Evolutionary conservation across 2,113 vertebrate species (phyloP).

Genomic region (human): DNA sequence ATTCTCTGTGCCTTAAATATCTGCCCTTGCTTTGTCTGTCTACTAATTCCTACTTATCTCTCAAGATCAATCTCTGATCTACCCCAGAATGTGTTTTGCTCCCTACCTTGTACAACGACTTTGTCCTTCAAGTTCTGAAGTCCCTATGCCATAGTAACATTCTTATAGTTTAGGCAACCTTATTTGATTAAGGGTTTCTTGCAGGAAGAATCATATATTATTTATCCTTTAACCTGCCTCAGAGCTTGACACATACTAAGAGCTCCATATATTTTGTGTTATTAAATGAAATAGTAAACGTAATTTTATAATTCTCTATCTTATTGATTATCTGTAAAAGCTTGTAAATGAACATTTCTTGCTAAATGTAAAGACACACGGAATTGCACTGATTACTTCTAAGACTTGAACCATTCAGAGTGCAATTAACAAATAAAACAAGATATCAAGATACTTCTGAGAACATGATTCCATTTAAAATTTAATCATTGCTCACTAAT

Average conservation of each 20-base stretch:
- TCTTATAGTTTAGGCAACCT: background rate
- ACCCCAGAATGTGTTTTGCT: background rate
- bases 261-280: background rate
- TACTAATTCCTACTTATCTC: background rate
- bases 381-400: conserved; percentile 69
- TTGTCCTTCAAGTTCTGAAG: background rate
- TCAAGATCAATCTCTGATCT: background rate
- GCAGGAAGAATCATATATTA: background rate
- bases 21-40: background rate
- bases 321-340: background rate
- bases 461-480: conserved; percentile 82
- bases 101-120: background rate
- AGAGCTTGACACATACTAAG: background rate
- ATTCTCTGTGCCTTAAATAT: background rate
- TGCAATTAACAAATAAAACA: conserved; percentile 70
- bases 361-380: conserved; percentile 30
- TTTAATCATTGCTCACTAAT: conserved; percentile 80
- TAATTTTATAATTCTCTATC: conserved; percentile 14
- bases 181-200: background rate
- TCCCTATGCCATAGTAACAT: background rate
- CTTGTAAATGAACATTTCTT: conserved; percentile 43
- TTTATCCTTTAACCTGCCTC: background rate
- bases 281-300: conserved; percentile 22
- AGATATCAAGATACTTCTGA: conserved; percentile 76
- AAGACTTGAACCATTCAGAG: conserved; percentile 71